These are phyloP conservation scores for Xyliphius kryptos DNA, from an alignment of 2,113 vertebrate species.

Conservation along the genomic window DNA sequence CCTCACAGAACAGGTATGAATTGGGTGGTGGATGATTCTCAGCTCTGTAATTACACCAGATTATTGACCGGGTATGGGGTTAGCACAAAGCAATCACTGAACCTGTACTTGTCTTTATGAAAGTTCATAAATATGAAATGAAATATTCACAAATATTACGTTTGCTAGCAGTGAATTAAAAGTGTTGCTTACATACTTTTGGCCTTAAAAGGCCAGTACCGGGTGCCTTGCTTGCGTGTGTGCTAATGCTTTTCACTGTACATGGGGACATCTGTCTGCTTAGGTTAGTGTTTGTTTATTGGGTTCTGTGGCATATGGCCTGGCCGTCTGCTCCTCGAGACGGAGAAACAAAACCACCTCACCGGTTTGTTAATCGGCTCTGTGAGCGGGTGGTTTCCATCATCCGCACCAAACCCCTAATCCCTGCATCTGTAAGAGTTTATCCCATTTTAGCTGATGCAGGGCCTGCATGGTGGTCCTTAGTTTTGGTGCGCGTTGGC, in stretches of 20 bases:
- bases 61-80: too few relatives aligned
- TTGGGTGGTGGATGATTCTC: too few relatives aligned
- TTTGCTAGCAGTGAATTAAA: too few relatives aligned
- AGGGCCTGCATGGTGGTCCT: not conserved
- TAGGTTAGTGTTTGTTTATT: constrained; percentile 16
- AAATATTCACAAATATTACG: too few relatives aligned
- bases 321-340: constrained; percentile 54
- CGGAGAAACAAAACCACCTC: constrained; percentile 34
- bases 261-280: constrained; percentile 7
- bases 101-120: too few relatives aligned
- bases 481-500: too few relatives aligned
- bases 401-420: constrained; percentile 12
- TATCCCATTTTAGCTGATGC: not conserved
- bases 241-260: constrained; percentile 3
- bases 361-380: constrained; percentile 56
- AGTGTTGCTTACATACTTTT: not conserved
- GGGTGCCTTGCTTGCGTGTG: not conserved
- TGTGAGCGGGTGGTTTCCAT: constrained; percentile 35
- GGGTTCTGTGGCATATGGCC: constrained; percentile 47
- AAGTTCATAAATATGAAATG: too few relatives aligned
- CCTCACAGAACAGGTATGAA: too few relatives aligned
- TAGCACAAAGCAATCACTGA: too few relatives aligned
- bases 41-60: too few relatives aligned
- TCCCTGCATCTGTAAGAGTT: constrained; percentile 3
- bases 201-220: not conserved